Evolutionary conservation across 2,797 vertebrate species (phyloP), one percentile per base, ranked within the genome.

Genomic region (Salmo trutta): DNA sequence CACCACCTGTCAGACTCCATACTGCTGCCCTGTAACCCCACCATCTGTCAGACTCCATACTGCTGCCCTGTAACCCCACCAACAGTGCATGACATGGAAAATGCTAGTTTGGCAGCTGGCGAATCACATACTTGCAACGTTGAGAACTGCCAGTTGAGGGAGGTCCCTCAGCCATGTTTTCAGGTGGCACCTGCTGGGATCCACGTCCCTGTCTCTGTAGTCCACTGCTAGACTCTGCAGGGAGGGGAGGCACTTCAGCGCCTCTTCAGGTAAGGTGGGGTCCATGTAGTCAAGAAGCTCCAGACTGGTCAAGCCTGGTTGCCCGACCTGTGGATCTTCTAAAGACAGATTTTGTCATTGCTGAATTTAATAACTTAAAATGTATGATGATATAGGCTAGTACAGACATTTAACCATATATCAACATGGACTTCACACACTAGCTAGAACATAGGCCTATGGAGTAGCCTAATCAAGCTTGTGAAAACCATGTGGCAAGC

Each of bases 251-350:
- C 77, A 53, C 2, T 75, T 68, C 1, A 92, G 71, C 14, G 87
- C 89, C 36, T 14, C 74, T 1, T 84, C 65, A n/a, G 88, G 85
- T 17, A 88, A 82, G 24, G 84, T 77, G 54, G 86, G 81, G 33
- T 88, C 88, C 77, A 71, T 65, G 31, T 86, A 88, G 65, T 88
- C 83, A 41, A 91, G 73, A 54, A 91, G 80, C 78, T 89, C 88
- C 68, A 90, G 75, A 29, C 80, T 86, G 17, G 66, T 77, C 65
- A 91, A 66, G 33, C 80, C 78, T 41, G 82, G 74, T 5, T 73
- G 21, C 3, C 73, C 66, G 53, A 3, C 16, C 1, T 6, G 24
- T 27, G 47, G 27, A 36, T 17, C 75, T 14, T 70, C 77, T 73
- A 31, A 7, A 29, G 27, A 53, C 33, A 59, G 8, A 31, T 31